phyloP scores from a whole-genome alignment of 2,888 invertebrate genomes.

The Heliconius charithonia region DNA sequence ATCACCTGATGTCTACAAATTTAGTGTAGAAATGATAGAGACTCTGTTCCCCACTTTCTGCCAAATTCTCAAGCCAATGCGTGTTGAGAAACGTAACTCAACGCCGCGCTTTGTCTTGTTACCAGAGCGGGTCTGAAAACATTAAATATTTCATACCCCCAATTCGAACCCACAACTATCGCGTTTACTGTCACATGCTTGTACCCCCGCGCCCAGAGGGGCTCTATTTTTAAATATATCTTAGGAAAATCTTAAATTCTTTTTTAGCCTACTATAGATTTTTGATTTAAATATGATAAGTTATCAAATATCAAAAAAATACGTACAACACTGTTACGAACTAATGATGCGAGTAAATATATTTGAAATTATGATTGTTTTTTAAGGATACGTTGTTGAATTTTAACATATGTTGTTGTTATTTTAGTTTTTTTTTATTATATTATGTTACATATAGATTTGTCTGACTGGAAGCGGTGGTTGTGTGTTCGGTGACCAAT shows the following conservation, averaged over 20 bases:
- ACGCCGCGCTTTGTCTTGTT: background rate
- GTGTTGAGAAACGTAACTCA: no score
- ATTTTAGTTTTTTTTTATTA: background rate
- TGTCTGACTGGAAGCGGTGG: no score
- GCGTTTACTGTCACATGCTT: background rate
- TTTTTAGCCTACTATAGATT: no score
- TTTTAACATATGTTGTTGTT: background rate
- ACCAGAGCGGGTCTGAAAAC: background rate
- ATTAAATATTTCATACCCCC: background rate
- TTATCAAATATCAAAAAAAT: slow-evolving; percentile 1
- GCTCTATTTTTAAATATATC: background rate
- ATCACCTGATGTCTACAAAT: no score
- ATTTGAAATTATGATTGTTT: slow-evolving; percentile 26
- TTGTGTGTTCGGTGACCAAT: no score
- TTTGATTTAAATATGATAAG: background rate
- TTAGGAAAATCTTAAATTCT: background rate
- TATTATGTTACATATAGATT: background rate
- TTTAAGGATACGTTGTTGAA: slow-evolving; percentile 17
- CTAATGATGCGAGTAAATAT: slow-evolving; percentile 9
- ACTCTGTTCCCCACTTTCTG: background rate
- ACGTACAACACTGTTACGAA: background rate
- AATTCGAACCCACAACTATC: background rate
- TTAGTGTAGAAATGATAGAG: no score
- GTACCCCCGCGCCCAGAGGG: background rate
- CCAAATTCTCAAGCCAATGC: no score